Evolutionary conservation across 2,888 invertebrate genomes (phyloP), one percentile per base, ranked within the genome.

Genomic region (Alentia gelatinosa): DNA sequence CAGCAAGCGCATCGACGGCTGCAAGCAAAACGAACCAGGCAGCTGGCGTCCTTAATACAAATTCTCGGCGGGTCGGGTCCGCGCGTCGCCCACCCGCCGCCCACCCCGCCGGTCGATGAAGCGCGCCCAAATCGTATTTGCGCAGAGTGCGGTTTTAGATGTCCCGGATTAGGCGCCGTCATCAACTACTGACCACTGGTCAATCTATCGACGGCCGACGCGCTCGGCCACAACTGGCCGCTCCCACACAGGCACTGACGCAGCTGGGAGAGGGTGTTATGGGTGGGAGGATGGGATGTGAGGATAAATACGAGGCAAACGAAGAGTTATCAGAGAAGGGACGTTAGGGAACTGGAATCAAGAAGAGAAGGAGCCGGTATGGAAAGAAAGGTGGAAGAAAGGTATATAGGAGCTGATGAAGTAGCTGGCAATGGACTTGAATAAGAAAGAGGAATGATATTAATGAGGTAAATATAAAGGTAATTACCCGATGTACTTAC

Each of bases 91-190:
- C 33, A 33, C 26, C 19, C 74, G 12, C n/a, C n/a, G n/a, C n/a
- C n/a, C n/a, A n/a, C n/a, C 12, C 74, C 33, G 56, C 74, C 74
- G 83, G 83, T 83, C 83, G 83, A 83, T 83, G 35, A 19, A 15
- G 83, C 39, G 42, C 83, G 39, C 83, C 23, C 39, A 83, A 40
- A 83, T 42, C 40, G 42, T 83, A 40, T 40, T 83, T 83, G 83
- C n/a, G 30, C 26, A 42, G 86, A 33, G 86, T 26, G 86, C 12
- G 50, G 47, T 86, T 86, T 86, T 86, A 86, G 86, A 26, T 26
- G 86, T 86, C 5, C n/a, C 23, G 86, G 86, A 86, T 86, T 86
- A 86, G 86, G 86, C 47, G 42, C 86, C 86, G 23, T 35, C 79
- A 37, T 42, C 86, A 33, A 33, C 86, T 47, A 30, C 86, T 86